Base-by-base conservation (phyloP, 2,113 vertebrate species). In the Engraulis encrasicolus region DNA sequence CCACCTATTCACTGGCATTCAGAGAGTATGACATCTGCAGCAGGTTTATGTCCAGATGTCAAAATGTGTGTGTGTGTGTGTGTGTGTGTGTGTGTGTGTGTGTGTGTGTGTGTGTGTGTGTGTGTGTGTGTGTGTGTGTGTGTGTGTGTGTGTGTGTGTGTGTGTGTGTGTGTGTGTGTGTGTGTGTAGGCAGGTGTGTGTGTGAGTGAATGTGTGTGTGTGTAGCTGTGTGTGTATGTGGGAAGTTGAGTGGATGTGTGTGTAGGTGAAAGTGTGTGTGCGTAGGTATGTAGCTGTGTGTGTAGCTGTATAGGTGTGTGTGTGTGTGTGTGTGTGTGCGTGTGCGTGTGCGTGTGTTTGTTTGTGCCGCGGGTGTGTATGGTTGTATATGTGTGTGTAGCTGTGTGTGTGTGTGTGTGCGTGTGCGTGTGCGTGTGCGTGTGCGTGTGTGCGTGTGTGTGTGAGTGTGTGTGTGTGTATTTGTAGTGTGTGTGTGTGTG, bases 51-150 rank as follows among this genome's bases (percentile, higher is more conserved):
- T 74, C 66, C 66, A 34, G 66, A 15, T 74, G 66, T 31, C 66
- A 74, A 31, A 19, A 14, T 58, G 20, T 7, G 54, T n/a, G 20
- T 66, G 78, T 36, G 48, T 84, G 82, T 84, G 78, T 82, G 84
- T 85, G 77, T 48, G 61, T 83, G 82, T 40, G 38, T 12, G 85
- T 83, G 82, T 27, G 19, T 80, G 81, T 85, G 34, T 78, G 78
- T 86, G 90, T 83, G 87, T 85, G 82, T 50, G 74, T 48, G 82
- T 84, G 84, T 38, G 40, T 38, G 34, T 77, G n/a, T 83, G 38
- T 81, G 84, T 48, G 58, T 37, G 50, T 83, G 78, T 81, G 79
- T 87, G 90, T 92, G 90, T 74, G 14, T 88, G 89, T 93, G 91
- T 87, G 82, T 85, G 85, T 83, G 82, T 27, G 19, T 80, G 81